Base-by-base conservation (phyloP, 1,140 invertebrate genomes). In the Ips typographus region DNA sequence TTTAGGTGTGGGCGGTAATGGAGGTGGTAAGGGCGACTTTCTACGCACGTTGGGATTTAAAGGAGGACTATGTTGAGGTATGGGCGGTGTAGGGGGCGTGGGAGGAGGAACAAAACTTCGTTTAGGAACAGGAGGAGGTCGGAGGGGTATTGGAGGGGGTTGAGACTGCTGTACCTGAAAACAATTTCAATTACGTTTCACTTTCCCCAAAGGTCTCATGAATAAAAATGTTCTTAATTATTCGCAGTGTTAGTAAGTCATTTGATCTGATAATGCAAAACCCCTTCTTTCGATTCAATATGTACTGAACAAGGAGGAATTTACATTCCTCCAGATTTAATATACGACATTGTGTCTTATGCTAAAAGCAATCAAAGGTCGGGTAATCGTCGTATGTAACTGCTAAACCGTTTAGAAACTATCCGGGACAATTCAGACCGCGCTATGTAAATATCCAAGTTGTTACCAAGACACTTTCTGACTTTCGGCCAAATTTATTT, bases 101-200 rank as follows among this genome's bases (percentile, higher is more conserved):
- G 77, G 73, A 72, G 73, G 82, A 3, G 82, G 80, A 22, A 82
- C 81, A 4, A 80, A 44, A 41, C 60, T 79, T 61, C 82, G 76
- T 73, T 80, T 70, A 41, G 84, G 83, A 60, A 85, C 80, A 59
- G 84, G 84, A 38, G 83, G 82, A 22, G 83, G 83, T 70, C 72
- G 70, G 40, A 74, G 7, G 2, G 72, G 70, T 36, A 74, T 70
- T 36, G 70, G 70, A 60, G 72, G 70, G 22, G 65, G 67, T 47
- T 57, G 37, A 2, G 60, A 51, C 5, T n/a, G 6, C 7, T 39
- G 41, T 2, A 62, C n/a, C 60, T 62, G 47, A 62, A 62, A 62
- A 22, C 22, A 39, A 51, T 55, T 38, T 22, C 37, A 22, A 36
- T 55, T 36, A 55, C n/a, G 52, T 49, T 49, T 22, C 22, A 22